A percentile compares a stretch with the other conserved stretches of the same genome.
Conservation (phyloP, 2,113 vertebrate genomes). For the Poeciliopsis prolifica region DNA sequence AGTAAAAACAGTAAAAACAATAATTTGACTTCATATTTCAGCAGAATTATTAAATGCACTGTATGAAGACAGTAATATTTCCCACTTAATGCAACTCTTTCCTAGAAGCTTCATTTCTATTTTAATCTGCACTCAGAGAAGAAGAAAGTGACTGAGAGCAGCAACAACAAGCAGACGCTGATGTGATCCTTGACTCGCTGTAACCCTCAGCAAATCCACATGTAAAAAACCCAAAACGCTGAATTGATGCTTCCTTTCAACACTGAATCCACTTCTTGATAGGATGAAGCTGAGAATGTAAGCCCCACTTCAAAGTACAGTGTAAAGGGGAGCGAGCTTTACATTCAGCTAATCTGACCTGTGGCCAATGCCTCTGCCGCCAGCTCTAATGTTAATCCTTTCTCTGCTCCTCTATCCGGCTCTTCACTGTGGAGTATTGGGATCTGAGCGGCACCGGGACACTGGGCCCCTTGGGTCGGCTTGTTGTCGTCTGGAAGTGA, state of each 20-base stretch:
- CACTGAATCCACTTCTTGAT: conserved; percentile 29
- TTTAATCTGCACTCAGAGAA: neutral
- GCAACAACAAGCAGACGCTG: neutral
- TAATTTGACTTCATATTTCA: too few relatives aligned
- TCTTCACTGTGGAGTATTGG: conserved; percentile 29
- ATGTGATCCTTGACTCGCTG: conserved; percentile 24
- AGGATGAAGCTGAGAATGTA: conserved; percentile 56
- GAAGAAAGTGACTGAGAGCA: neutral
- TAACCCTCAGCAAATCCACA: conserved; percentile 24
- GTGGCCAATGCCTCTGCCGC: conserved; percentile 62
- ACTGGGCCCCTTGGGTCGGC: conserved; percentile 29
- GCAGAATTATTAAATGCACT: too few relatives aligned
- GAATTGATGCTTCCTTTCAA: conserved; percentile 29
- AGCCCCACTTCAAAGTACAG: conserved; percentile 64
- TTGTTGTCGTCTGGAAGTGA: conserved; percentile 47
- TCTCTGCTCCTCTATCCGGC: conserved; percentile 33
- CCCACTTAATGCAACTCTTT: neutral
- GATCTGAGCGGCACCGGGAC: conserved; percentile 42
- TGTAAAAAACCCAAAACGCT: neutral
- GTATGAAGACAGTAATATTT: too few relatives aligned
- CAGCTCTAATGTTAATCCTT: conserved; percentile 65
- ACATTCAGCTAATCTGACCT: conserved; percentile 71
- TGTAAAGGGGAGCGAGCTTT: conserved; percentile 50
- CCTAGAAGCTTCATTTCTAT: neutral
- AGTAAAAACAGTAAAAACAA: neutral